Conservation (phyloP, 2,888 invertebrate genomes). For the Epinotia bilunana region DNA sequence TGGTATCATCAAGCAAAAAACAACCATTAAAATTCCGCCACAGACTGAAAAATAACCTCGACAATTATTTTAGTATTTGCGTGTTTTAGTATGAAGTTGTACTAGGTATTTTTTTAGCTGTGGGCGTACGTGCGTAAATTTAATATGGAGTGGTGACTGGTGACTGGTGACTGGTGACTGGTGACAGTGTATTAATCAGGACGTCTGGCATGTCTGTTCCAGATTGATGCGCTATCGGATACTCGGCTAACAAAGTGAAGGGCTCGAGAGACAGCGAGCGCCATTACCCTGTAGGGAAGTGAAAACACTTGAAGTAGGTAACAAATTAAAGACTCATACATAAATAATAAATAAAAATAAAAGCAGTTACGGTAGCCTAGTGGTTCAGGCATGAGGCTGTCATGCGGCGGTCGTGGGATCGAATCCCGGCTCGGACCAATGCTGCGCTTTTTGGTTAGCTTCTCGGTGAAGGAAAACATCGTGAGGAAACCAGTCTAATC, state of each 20-base stretch:
- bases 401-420: too few species aligned
- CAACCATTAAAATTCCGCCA: slow-evolving; percentile 13
- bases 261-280: slow-evolving; percentile 29
- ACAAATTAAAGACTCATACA: too few species aligned
- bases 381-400: too few species aligned
- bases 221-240: slow-evolving; percentile 54
- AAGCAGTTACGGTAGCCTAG: too few species aligned
- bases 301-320: not conserved
- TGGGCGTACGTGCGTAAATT: slow-evolving; percentile 33
- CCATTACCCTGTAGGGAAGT: not conserved
- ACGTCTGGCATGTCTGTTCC: slow-evolving; percentile 52
- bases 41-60: not conserved
- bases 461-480: too few species aligned
- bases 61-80: slow-evolving; percentile 9
- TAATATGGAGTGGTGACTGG: slow-evolving; percentile 46
- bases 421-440: too few species aligned
- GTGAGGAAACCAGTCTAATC: too few species aligned
- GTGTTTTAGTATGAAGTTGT: not conserved
- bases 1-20: slow-evolving; percentile 19
- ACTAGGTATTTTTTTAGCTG: not conserved
- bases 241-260: slow-evolving; percentile 29
- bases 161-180: too few species aligned
- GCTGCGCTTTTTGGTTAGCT: too few species aligned
- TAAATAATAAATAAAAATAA: too few species aligned
- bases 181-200: slow-evolving; percentile 61